Percentiles rank a stretch among this genome's conserved stretches.
phyloP scores from a whole-genome alignment of 2,113 vertebrate species.

The Peucedramus taeniatus region DNA sequence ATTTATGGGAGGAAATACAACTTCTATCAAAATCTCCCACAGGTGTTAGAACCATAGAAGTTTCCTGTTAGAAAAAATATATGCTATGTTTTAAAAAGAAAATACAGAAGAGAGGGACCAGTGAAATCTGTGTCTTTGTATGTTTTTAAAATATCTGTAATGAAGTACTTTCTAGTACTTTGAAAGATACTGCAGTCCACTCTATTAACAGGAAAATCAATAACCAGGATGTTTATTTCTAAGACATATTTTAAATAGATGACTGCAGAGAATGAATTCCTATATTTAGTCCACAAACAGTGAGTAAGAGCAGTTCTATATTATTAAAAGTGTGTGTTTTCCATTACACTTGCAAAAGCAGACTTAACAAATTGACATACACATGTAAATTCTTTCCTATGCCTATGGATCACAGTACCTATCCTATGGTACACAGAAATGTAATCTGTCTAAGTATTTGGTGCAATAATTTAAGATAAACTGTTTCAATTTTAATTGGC shows the following conservation, averaged over 20 bases:
- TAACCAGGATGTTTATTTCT: neutral
- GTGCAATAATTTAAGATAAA: neutral
- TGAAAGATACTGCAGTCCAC: neutral
- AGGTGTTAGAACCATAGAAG: neutral
- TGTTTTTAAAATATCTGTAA: neutral
- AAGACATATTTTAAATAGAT: neutral
- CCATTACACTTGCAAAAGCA: neutral
- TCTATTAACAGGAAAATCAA: neutral
- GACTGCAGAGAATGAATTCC: neutral
- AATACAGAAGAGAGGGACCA: neutral
- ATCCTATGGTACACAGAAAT: neutral
- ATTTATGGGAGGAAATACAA: neutral
- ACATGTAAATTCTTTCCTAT: neutral
- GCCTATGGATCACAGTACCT: neutral
- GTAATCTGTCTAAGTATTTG: neutral
- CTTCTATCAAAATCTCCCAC: neutral
- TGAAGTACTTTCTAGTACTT: neutral
- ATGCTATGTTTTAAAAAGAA: neutral
- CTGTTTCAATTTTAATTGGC: neutral
- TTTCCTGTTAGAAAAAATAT: neutral
- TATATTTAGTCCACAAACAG: neutral
- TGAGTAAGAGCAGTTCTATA: neutral
- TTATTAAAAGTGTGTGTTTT: neutral
- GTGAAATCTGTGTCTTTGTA: neutral
- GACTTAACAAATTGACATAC: neutral